These are phyloP conservation scores for Malurus leucopterus DNA, from an alignment of 2,797 vertebrate genomes.

Conservation along the genomic window DNA sequence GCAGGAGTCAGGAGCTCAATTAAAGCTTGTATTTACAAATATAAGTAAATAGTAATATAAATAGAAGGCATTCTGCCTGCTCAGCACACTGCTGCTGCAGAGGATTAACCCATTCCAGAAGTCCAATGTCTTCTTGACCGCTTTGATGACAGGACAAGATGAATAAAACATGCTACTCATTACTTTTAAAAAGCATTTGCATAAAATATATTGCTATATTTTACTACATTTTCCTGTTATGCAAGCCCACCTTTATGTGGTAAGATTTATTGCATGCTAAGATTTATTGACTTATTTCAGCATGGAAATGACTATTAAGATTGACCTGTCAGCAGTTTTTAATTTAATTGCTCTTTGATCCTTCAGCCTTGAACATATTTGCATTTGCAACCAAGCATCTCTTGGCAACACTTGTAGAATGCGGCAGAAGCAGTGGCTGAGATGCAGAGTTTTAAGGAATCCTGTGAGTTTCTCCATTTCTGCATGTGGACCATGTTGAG, in stretches of 20 bases:
- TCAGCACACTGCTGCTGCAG: slow-evolving; percentile 25
- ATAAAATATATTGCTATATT: slow-evolving; percentile 64
- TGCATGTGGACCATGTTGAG: background rate
- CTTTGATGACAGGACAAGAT: slow-evolving; percentile 50
- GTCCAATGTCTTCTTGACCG: slow-evolving; percentile 44
- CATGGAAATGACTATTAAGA: slow-evolving; percentile 59
- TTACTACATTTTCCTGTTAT: slow-evolving; percentile 61
- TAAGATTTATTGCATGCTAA: slow-evolving; percentile 42
- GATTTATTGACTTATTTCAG: slow-evolving; percentile 60
- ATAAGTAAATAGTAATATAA: slow-evolving; percentile 50
- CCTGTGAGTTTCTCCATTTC: background rate
- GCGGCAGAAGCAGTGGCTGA: background rate
- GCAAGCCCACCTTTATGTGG: slow-evolving; percentile 61
- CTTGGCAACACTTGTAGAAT: slow-evolving; percentile 47
- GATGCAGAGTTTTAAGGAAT: background rate
- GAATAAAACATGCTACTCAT: slow-evolving; percentile 61
- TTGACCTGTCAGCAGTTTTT: slow-evolving; percentile 64
- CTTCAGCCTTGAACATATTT: slow-evolving; percentile 59
- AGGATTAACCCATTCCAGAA: slow-evolving; percentile 53
- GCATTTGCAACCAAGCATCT: slow-evolving; percentile 62
- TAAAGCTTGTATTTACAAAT: slow-evolving; percentile 38
- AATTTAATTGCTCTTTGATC: slow-evolving; percentile 67
- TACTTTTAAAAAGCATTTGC: slow-evolving; percentile 58
- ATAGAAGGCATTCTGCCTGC: slow-evolving; percentile 35
- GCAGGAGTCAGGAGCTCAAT: slow-evolving; percentile 23